Base-by-base conservation (phyloP, 2,888 invertebrate genomes). In the Dugesia japonica region DNA sequence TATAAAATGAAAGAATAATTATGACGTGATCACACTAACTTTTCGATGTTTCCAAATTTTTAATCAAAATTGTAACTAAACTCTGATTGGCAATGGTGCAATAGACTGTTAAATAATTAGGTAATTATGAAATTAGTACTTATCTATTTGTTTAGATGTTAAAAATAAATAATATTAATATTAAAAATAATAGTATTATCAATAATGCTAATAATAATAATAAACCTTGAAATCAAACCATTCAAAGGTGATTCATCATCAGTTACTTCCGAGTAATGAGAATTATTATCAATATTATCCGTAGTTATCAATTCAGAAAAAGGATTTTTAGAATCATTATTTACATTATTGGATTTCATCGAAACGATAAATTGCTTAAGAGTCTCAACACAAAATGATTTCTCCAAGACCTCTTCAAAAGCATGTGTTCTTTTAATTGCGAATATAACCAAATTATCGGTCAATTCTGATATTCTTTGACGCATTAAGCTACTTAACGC, bases 391-490 rank as follows among this genome's bases (percentile, higher is more conserved):
- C 75, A 26, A 38, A 74, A 76, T 26, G 73, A 42, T 20, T 76
- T 31, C 15, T 28, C 23, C n/a, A 76, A 31, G 27, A 38, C 28
- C 9, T 74, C 88, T 84, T 98, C 98, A 84, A 98, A 97, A 83
- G 89, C 89, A 79, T 90, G 89, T 0, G 97, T 98, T 84, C 93
- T 91, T 84, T 94, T 93, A 80, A 98, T 93, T 0, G 94, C 94
- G 86, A 90, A 93, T 0, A 95, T 86, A 28, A 98, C 85, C 56
- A 97, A 85, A 83, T 95, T 94, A 0, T 95, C 94, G 84, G 98
- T 95, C 75, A 98, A 90, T 85, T 33, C 94, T 74, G 79, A 74
- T 0, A 80, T 80, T 33, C 87, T 88, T 81, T 91, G 89, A 13
- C 88, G 85, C 92, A 97, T 92, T 26, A 97, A 88, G 81, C 89